Base-by-base conservation (phyloP, 1,140 invertebrate genomes). In the Dinoponera quadriceps region DNA sequence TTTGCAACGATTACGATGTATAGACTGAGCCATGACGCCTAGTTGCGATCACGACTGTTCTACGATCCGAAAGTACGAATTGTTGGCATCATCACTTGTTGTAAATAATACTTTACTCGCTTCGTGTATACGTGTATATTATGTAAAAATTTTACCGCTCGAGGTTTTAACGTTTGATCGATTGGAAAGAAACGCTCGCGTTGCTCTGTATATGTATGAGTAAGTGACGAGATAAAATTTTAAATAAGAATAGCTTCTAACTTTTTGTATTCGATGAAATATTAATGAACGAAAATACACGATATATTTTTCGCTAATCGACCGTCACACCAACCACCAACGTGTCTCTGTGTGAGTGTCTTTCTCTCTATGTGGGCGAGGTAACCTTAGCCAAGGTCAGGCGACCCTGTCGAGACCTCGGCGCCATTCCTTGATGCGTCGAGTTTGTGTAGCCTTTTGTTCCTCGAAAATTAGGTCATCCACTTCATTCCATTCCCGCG, bases 1-100 rank as follows among this genome's bases (percentile, higher is more conserved):
- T 91, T 88, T 88, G 84, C 29, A 83, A 87, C 9, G 69, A 84
- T 48, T 83, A 82, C 3, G 63, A 25, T 20, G 48, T 22, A 57
- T 82, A 74, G 60, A 74, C 20, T 88, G 73, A 88, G 49, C 2
- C 27, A 18, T 25, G 63, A 4, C 33, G 33, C 20, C 9, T 57
- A 59, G n/a, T 78, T 51, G 51, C 9, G 38, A 33, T 57, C n/a
- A n/a, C n/a, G n/a, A 3, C 48, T 83, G 22, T 38, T 22, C 29
- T 20, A 77, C 48, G 77, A 77, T 65, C 18, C 4, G 59, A 55
- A 82, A 82, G 48, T 63, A 62, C 27, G 18, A 55, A 9, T 25
- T 65, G 73, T 77, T 82, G 49, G 57, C 9, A 65, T 63, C 16
- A 69, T 69, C 16, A 69, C 57, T 80, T 44, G 27, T 48, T 80